Evolutionary conservation across 2,797 vertebrate species (phyloP).

Genomic region (Petrocephalus sullivani): DNA sequence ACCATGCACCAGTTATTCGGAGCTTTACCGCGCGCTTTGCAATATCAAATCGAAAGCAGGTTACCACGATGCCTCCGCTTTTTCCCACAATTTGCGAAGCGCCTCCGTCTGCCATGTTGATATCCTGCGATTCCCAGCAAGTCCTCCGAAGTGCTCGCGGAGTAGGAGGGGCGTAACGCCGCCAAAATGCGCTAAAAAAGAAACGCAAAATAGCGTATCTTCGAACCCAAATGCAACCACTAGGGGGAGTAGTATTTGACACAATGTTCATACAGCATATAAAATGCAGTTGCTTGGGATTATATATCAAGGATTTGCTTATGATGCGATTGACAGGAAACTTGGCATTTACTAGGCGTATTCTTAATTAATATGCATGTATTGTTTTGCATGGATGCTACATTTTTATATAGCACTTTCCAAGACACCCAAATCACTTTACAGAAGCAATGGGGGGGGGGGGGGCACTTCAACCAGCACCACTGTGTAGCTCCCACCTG

Average conservation of each 20-base stretch:
- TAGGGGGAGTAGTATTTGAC: constrained; percentile 9
- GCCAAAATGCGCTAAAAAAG: not conserved
- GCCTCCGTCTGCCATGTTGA: constrained; percentile 23
- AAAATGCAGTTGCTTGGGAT: not conserved
- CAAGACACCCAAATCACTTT: not conserved
- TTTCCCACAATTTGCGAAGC: constrained; percentile 3
- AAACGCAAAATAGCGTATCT: too few relatives aligned
- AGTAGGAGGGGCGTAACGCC: not conserved
- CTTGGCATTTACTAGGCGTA: too few relatives aligned
- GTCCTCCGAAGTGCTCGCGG: not conserved
- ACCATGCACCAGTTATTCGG: not conserved
- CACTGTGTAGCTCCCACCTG: not conserved
- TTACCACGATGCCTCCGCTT: constrained; percentile 60
- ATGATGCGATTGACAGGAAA: too few relatives aligned
- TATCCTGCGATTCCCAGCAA: not conserved
- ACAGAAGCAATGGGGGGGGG: not conserved
- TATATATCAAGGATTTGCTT: not conserved
- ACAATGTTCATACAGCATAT: not conserved
- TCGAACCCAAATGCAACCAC: not conserved
- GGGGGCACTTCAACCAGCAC: not conserved
- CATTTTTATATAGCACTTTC: not conserved
- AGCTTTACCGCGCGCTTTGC: not conserved
- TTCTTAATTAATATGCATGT: too few relatives aligned
- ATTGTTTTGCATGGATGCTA: not conserved
- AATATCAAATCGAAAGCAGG: not conserved